Conservation (phyloP, 2,113 vertebrate genomes). For the Melanocharis versteri region DNA sequence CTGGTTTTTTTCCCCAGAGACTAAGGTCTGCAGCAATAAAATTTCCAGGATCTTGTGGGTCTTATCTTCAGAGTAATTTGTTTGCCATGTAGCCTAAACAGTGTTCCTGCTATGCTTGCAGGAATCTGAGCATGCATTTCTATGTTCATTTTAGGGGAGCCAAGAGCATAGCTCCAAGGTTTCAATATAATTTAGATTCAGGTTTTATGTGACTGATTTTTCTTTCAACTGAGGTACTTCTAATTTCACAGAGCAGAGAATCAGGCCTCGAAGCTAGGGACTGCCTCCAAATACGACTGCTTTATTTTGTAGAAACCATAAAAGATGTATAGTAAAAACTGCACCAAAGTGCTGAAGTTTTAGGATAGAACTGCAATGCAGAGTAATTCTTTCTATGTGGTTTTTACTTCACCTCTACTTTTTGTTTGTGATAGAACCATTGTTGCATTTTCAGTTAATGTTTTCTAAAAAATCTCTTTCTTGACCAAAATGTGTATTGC, state of each 20-base stretch:
- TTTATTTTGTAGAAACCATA: background rate
- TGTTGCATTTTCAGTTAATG: background rate
- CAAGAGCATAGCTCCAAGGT: background rate
- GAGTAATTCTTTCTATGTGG: background rate
- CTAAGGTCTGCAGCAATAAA: background rate
- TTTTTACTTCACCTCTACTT: background rate
- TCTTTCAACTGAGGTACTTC: background rate
- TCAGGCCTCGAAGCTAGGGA: background rate
- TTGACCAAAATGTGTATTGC: background rate
- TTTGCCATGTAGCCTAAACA: background rate
- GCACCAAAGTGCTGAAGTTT: background rate
- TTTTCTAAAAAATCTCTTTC: background rate
- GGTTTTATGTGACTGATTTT: background rate
- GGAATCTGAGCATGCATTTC: background rate
- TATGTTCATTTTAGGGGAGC: background rate
- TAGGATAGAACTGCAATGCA: background rate
- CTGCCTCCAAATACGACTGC: background rate
- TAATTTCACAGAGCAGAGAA: background rate
- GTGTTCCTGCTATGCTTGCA: background rate
- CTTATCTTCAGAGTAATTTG: background rate
- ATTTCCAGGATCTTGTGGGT: background rate
- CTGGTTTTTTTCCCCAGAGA: background rate
- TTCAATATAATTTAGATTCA: background rate
- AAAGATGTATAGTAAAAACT: background rate
- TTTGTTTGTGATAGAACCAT: background rate